phyloP scores from a whole-genome alignment of 2,797 vertebrate species.

The Sitta carolinensis region DNA sequence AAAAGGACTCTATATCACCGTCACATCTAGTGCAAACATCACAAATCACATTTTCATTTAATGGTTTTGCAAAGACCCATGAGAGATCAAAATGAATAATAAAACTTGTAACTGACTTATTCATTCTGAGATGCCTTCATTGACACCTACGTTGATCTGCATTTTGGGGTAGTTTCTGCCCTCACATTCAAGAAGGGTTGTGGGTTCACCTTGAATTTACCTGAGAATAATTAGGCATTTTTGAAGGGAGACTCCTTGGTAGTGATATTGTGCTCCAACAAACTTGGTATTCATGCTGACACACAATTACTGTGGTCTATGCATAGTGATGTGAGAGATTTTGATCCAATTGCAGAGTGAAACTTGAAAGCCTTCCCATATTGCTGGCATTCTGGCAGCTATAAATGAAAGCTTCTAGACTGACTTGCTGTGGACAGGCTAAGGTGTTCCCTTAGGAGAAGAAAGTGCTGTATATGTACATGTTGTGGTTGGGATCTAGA shows the following conservation, averaged over 20 bases:
- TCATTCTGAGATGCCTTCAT: background rate
- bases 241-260: background rate
- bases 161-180: background rate
- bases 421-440: background rate
- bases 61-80: background rate
- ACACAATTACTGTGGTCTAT: background rate
- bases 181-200: background rate
- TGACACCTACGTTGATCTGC: rapidly evolving
- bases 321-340: background rate
- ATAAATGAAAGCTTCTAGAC: background rate
- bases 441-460: background rate
- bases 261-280: background rate
- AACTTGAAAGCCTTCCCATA: background rate
- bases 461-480: background rate
- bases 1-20: background rate
- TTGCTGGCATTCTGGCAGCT: background rate
- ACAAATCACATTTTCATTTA: background rate
- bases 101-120: background rate
- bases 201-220: background rate
- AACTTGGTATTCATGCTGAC: background rate
- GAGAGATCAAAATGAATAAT: background rate
- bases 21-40: background rate
- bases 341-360: rapidly evolving
- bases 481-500: background rate
- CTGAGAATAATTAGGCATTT: background rate